Evolutionary conservation across 2,888 invertebrate genomes (phyloP), one percentile per base, ranked within the genome.

Genomic region (Oxystoma pomonae): DNA sequence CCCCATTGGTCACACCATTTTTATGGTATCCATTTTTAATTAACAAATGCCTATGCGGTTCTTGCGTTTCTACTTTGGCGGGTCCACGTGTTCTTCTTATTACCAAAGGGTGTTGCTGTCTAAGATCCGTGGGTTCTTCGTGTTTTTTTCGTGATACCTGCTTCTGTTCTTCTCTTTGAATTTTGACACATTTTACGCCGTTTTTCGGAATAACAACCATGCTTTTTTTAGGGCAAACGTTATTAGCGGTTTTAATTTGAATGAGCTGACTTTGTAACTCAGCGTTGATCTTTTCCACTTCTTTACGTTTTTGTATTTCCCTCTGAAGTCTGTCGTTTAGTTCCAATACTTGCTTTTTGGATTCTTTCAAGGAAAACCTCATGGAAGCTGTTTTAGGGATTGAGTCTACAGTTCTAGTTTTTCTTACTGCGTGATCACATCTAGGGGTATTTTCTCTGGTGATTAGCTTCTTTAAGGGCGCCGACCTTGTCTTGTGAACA

Each of bases 201-300:
- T 59, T 61, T 53, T 55, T 16, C 58, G 60, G 69, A 21, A 51
- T 64, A 21, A 64, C 61, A 7, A 55, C 65, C 59, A 66, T 62
- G 56, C 68, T 67, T 55, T 66, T 68, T 20, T 64, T 63, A 16
- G 57, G 16, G 16, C 65, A 62, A 20, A 22, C 58, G 17, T 67
- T 63, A 22, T 67, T 67, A 16, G 60, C 62, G 5, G 71, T 70
- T 68, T 83, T 83, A 7, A 85, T 80, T 61, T 83, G 81, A 69
- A 85, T 82, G 73, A 89, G 81, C 77, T 87, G 86, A 17, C 83
- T 80, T 59, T 86, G 84, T 2, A 89, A 79, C 71, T 85, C 85
- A 65, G 82, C 78, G 72, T 87, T 88, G 22, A 86, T 75, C 69
- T 84, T 83, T 72, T 88, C 88, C 1, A 86, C 83, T 74, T 87